Evolutionary conservation across 2,888 invertebrate species (phyloP).

Genomic region (Ophion obscuratus): DNA sequence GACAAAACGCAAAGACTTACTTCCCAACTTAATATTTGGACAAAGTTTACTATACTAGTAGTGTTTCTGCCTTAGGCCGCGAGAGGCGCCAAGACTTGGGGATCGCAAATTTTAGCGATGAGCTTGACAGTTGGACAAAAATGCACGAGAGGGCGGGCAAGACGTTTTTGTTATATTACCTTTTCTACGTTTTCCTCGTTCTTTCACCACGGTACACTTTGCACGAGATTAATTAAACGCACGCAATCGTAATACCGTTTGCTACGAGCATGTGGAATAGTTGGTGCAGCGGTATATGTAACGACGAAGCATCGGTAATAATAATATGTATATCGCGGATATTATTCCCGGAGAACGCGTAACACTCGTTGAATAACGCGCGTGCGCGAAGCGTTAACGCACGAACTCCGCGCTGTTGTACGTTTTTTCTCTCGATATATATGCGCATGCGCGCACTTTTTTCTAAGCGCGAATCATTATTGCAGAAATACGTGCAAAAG

Average conservation of each 20-base stretch:
- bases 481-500: neutral
- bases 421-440: neutral
- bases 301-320: conserved; percentile 25
- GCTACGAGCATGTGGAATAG: neutral
- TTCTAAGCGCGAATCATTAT: conserved; percentile 27
- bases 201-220: neutral
- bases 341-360: conserved; percentile 13
- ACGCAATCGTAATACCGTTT: conserved; percentile 36
- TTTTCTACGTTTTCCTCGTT: neutral
- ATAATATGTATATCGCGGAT: neutral
- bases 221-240: conserved; percentile 21
- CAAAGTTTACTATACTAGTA: too few species aligned
- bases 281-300: neutral
- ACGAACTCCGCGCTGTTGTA: neutral
- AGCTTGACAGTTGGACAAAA: neutral
- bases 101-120: neutral
- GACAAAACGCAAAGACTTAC: too few species aligned
- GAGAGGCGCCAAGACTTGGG: too few species aligned
- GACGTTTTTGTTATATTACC: neutral
- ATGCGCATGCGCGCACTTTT: neutral
- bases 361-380: conserved; percentile 47
- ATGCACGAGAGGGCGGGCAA: neutral
- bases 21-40: too few species aligned
- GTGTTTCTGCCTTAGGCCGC: too few species aligned
- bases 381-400: conserved; percentile 50